Base-by-base conservation (phyloP, 2,888 invertebrate species). In the Diaprepes abbreviatus region DNA sequence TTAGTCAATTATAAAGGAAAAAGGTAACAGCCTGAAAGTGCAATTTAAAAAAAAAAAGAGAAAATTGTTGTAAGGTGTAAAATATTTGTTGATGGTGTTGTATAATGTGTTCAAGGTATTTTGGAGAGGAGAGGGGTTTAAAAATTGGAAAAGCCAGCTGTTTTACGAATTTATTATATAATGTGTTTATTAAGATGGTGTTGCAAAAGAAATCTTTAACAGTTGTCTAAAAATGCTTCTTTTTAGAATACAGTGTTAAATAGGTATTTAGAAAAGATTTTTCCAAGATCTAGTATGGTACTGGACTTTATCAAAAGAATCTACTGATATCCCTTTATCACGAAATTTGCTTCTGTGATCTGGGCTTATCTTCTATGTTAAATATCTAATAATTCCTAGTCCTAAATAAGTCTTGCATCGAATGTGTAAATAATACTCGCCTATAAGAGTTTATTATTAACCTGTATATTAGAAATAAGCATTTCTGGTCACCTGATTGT, bases 1-100 rank as follows among this genome's bases (percentile, higher is more conserved):
- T 36, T 57, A 48, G 70, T 70, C 65, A 70, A 70, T 70, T 64
- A 58, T 28, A 21, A 43, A 14, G 48, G 16, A 28, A 9, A 28
- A 28, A 28, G 9, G 28, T 28, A 45, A 28, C 28, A 50, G 14
- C 48, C 48, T 50, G 28, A 50, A 50, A 50, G 48, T 50, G 48
- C 48, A 28, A 50, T 50, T 50, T 14, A 10, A 43, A 45, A 21
- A 50, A 50, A 58, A 43, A 54, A 33, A 40, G 9, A 2, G 10
- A 24, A n/a, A 21, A 38, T 6, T 57, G 21, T 57, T 38, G 36
- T 58, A 35, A 36, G 36, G 31, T 52, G 14, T 52, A 45, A 45
- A 45, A 12, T 12, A 24, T 50, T 50, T 50, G 9, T 50, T 14
- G 28, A 2, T 31, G 48, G 48, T n/a, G 16, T 48, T 48, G 48